Base-by-base conservation (phyloP, 2,797 vertebrate species). In the Sorex maritimensis region DNA sequence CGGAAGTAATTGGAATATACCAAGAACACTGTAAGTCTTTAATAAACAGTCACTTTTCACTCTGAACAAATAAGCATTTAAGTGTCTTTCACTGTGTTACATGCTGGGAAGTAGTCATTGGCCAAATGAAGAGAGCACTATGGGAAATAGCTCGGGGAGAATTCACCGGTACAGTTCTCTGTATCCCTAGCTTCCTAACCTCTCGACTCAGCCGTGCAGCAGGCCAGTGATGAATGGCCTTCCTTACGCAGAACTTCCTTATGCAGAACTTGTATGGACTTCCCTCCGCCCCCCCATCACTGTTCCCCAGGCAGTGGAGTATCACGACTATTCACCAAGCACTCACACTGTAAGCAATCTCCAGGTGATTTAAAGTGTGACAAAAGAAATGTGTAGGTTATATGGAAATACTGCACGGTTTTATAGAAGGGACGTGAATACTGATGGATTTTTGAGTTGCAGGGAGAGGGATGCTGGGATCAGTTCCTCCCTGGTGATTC, bases 41-140 rank as follows among this genome's bases (percentile, higher is more conserved):
- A 68, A 30, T 52, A 63, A 52, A 69, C 24, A 71, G 17, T 58
- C 8, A 13, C 46, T 82, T 81, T 82, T 88, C 58, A 49, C 26
- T 81, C 24, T 44, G 49, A 61, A 61, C 58, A 61, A 80, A 74
- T 30, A 38, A 92, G 38, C 63, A 91, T 34, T 61, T 72, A 80
- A 28, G 8, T 73, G 9, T 81, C 26, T 92, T 92, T 65, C 24
- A 26, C 30, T 77, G 38, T 84, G 55, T 34, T 74, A 2, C 4
- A 11, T 24, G 26, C 55, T 72, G 58, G 58, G 58, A 61, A 23
- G 21, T 21, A 61, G 58, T 65, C 12, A 28, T 9, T 71, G 84
- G 63, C 83, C 69, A 87, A 5, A 74, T 78, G 75, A 79, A 69
- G 86, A 88, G 79, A 61, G 46, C 24, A 34, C 5, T 58, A 13